Conservation (phyloP, 2,113 vertebrate genomes). For the Gambusia holbrooki region DNA sequence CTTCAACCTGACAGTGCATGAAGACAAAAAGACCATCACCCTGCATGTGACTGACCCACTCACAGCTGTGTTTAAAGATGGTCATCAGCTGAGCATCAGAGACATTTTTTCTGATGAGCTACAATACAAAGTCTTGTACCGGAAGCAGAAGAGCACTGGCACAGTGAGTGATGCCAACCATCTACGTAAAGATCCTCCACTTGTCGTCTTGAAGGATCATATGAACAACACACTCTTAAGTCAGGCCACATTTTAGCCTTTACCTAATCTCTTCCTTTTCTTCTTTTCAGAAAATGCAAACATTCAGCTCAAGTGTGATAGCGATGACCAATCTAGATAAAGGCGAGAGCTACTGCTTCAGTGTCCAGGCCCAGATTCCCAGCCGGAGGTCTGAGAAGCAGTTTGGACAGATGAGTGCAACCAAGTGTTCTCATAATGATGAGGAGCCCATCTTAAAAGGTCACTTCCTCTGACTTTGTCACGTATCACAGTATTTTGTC, state of each 20-base stretch:
- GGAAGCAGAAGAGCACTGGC: conserved; percentile 86
- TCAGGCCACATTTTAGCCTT: too few species aligned
- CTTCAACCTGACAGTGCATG: conserved; percentile 73
- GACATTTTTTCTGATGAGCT: conserved; percentile 85
- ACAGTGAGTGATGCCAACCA: conserved; percentile 78
- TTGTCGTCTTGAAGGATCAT: too few species aligned
- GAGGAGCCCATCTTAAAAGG: conserved; percentile 44
- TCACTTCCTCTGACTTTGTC: conserved; percentile 10
- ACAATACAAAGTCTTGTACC: conserved; percentile 84
- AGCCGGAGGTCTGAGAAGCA: conserved; percentile 74
- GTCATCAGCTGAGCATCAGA: conserved; percentile 78
- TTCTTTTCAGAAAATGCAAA: conserved; percentile 78
- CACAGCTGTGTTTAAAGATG: conserved; percentile 73
- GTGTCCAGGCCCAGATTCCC: conserved; percentile 79
- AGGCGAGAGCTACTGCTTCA: conserved; percentile 88
- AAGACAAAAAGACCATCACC: conserved; percentile 67
- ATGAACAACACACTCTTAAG: too few species aligned
- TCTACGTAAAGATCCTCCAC: neutral
- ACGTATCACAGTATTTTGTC: too few species aligned
- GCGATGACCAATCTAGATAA: conserved; percentile 76
- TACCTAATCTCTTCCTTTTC: neutral
- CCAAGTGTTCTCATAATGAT: conserved; percentile 67
- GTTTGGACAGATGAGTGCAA: conserved; percentile 75
- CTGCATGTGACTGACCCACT: conserved; percentile 79
- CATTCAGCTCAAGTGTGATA: conserved; percentile 69